Conservation (phyloP, 37 sponge, comb jelly and placozoan genomes). For the Agelas oroides region DNA sequence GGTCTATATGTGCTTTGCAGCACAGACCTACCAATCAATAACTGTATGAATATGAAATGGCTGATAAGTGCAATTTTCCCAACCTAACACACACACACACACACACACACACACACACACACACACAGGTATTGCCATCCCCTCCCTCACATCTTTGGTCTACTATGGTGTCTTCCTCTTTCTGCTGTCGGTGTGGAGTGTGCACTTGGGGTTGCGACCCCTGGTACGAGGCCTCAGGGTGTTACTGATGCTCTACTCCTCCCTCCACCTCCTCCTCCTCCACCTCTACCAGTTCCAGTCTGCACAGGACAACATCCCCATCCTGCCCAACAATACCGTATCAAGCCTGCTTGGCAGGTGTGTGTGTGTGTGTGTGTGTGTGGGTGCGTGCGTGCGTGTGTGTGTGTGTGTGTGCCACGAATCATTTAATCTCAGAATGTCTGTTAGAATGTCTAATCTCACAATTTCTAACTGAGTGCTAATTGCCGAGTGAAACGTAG, state of each 20-base stretch:
- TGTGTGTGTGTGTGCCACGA: neutral
- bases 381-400: no score
- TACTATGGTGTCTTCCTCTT: constrained; percentile 64
- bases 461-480: neutral
- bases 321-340: constrained; percentile 11
- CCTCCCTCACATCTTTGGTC: constrained; percentile 54
- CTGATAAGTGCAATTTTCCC: no score
- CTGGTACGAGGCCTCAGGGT: constrained; percentile 23
- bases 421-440: neutral
- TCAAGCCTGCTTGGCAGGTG: constrained; percentile 56
- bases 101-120: no score
- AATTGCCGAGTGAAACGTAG: neutral
- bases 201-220: constrained; percentile 22
- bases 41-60: no score
- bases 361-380: constrained; percentile 9
- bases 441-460: neutral
- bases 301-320: constrained; percentile 30
- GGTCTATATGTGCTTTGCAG: no score
- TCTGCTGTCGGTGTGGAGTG: constrained; percentile 50
- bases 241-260: constrained; percentile 44
- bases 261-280: constrained; percentile 70
- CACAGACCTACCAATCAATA: no score
- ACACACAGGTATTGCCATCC: constrained; percentile 41
- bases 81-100: no score
- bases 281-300: constrained; percentile 84